phyloP scores from a whole-genome alignment of 2,888 invertebrate species.

The Asteroscopus sphinx region DNA sequence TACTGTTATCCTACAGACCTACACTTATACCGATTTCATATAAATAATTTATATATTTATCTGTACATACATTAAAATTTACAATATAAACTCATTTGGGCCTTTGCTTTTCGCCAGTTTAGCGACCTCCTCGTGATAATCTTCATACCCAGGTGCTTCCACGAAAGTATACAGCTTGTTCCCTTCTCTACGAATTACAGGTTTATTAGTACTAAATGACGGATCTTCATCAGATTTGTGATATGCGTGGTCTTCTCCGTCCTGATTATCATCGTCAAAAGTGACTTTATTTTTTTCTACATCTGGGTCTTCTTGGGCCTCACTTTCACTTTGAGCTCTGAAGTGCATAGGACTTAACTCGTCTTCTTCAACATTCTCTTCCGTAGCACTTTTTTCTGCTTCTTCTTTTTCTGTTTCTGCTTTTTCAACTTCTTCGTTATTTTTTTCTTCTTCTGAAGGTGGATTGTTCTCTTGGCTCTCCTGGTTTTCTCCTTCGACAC shows the following conservation, averaged over 20 bases:
- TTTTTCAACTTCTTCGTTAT: neutral
- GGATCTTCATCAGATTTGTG: neutral
- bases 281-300: constrained; percentile 4
- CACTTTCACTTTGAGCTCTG: neutral
- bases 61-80: neutral
- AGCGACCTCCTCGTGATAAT: constrained; percentile 60
- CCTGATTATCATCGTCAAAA: neutral
- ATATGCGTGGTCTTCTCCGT: neutral
- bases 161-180: constrained; percentile 53
- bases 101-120: constrained; percentile 34
- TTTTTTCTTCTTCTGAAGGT: neutral
- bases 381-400: neutral
- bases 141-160: constrained; percentile 63
- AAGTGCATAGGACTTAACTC: neutral
- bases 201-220: neutral
- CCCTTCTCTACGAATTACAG: constrained; percentile 54
- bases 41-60: neutral
- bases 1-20: too few relatives aligned
- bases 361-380: neutral
- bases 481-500: neutral
- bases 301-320: neutral
- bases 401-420: neutral
- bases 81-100: constrained; percentile 16
- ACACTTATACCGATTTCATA: too few relatives aligned
- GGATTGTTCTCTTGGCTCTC: neutral